Evolutionary conservation across 2,888 invertebrate genomes (phyloP), one percentile per base, ranked within the genome.

Genomic region (Tipula confusa): DNA sequence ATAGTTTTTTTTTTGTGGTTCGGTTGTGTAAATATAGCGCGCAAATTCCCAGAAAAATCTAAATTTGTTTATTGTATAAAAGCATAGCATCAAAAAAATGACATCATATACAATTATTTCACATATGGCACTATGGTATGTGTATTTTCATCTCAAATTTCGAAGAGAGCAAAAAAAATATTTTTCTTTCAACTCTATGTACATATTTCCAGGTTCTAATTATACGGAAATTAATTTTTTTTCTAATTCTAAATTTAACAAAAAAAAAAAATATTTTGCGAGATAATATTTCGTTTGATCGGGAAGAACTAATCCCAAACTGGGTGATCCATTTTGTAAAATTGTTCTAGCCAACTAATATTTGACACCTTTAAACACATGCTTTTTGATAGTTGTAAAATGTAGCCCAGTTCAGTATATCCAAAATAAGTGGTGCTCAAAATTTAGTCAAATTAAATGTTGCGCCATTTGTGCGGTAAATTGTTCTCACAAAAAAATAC

Each of bases 181-280:
- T 64, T 64, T 64, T 64, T 64, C 64, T 64, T 64, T 64, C 64
- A 64, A 64, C 64, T 64, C 64, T 43, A 24, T 64, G 24, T 24
- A 64, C 64, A 64, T 9, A 64, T 64, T 64, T 64, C 64, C 64
- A 64, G 64, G 64, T 64, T 64, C 64, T 64, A 64, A 64, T 64
- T 64, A 64, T 24, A 64, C 64, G 64, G 64, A 64, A 64, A 64
- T 64, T 64, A 64, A 24, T 64, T 64, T 64, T 64, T 64, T 18
- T 64, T 64, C 9, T 24, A 24, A 24, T n/a, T 64, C 64, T 64
- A 24, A 64, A 7, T 13, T 43, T 15, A 15, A n/a, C n/a, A 43
- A 43, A 43, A 15, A 3, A 36, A 9, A 43, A 38, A 15, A 43
- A 43, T 43, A 43, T 15, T n/a, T 64, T 64, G 64, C 64, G 24